Base-by-base conservation (phyloP, 2,888 invertebrate genomes). In the Ecliptopera silaceata region DNA sequence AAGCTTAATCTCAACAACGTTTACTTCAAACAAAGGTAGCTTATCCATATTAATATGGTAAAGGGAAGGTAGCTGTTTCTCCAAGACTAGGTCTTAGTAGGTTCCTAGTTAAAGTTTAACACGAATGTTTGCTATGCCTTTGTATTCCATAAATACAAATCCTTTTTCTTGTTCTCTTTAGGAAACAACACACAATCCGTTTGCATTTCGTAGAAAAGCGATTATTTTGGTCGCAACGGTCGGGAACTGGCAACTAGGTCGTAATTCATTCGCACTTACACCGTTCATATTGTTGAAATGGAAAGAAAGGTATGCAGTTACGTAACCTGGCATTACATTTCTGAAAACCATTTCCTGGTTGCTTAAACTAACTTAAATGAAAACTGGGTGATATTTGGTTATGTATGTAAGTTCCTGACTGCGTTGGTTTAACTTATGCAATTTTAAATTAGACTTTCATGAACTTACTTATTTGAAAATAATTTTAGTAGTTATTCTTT, bases 71-170 rank as follows among this genome's bases (percentile, higher is more conserved):
- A 4, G 41, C 18, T 15, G 1, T n/a, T 18, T 15, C 39, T 18
- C 18, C 18, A n/a, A 22, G 41, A 12, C 8, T 13, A 26, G 43
- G 26, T 8, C 26, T 26, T 26, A 4, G n/a, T n/a, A n/a, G n/a
- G n/a, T n/a, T n/a, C n/a, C n/a, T 22, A 22, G 3, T n/a, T 22
- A 12, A 12, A 22, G 38, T 18, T 53, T 47, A 38, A 48, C 32
- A 48, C 41, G 49, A 65, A 61, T 60, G 52, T 61, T 61, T 54
- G 54, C 56, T 57, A 58, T 54, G 45, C 58, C 63, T 60, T 65
- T 65, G 65, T 65, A 54, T 61, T 61, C 63, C 63, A 58, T 63
- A 63, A 60, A 63, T 59, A 59, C 59, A 56, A 57, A 57, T 59
- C 48, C 44, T 65, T 63, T 65, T 65, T 59, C 63, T 65, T 61